phyloP scores from a whole-genome alignment of 2,888 invertebrate genomes.

The Seladonia tumulorum region DNA sequence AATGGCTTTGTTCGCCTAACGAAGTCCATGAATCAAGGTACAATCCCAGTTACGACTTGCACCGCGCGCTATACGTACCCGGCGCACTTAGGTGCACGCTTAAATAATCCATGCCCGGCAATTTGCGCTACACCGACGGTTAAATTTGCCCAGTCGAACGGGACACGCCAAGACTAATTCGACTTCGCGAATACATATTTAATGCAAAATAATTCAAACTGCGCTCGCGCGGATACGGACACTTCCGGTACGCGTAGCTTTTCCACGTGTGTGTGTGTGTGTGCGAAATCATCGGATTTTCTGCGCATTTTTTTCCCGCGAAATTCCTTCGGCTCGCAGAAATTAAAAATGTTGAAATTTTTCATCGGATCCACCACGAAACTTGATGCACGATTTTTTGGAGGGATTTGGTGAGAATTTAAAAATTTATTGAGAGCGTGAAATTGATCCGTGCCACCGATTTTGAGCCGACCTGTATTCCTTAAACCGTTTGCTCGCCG shows the following conservation, averaged over 20 bases:
- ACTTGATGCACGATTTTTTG: no score
- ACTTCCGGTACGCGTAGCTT: neutral
- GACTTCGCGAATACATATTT: neutral
- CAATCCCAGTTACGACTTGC: constrained; percentile 43
- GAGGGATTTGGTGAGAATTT: no score
- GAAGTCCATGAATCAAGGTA: constrained; percentile 54
- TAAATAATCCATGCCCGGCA: constrained; percentile 26
- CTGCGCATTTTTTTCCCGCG: neutral
- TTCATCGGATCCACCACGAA: no score
- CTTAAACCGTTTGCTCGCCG: neutral
- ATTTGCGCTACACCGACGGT: constrained; percentile 8
- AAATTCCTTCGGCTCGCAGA: neutral
- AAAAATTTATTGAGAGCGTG: neutral
- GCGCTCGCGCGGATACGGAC: neutral
- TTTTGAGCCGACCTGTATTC: neutral
- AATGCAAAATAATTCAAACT: neutral
- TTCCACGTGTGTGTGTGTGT: neutral
- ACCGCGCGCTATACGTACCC: neutral
- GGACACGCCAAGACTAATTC: neutral
- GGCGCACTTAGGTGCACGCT: constrained; percentile 23
- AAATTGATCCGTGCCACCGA: neutral
- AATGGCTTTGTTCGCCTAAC: constrained; percentile 59
- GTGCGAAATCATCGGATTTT: neutral
- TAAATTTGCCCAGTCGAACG: neutral
- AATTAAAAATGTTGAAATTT: neutral